Percentiles rank a stretch among this genome's conserved stretches.
These are phyloP conservation scores for Meloidogyne exigua DNA, from an alignment of 1,140 invertebrate genomes.

Conservation along the genomic window DNA sequence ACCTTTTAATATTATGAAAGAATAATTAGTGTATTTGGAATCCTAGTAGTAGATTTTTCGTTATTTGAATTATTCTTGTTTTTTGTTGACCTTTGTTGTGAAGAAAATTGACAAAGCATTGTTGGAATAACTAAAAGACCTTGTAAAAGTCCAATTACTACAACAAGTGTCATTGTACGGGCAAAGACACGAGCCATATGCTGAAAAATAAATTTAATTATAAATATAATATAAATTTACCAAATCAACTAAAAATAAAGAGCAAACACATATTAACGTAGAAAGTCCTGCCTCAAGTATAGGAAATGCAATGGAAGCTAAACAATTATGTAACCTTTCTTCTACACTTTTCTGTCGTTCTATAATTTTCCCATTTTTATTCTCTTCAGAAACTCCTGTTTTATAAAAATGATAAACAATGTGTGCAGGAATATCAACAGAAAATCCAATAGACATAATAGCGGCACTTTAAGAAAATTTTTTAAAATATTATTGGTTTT, in stretches of 20 bases:
- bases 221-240: not conserved
- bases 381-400: slow-evolving; percentile 25
- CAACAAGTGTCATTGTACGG: slow-evolving; percentile 50
- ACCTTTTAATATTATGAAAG: too few relatives aligned
- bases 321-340: slow-evolving; percentile 43
- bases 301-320: slow-evolving; percentile 48
- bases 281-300: slow-evolving; percentile 49
- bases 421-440: slow-evolving; percentile 53
- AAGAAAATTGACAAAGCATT: slow-evolving; percentile 45
- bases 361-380: slow-evolving; percentile 25
- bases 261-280: slow-evolving; percentile 50
- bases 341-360: slow-evolving; percentile 24
- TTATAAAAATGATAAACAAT: slow-evolving; percentile 49
- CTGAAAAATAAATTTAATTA: not conserved
- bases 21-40: too few relatives aligned
- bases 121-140: slow-evolving; percentile 48
- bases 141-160: slow-evolving; percentile 45
- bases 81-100: slow-evolving; percentile 25
- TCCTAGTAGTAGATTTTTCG: not conserved
- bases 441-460: slow-evolving; percentile 51
- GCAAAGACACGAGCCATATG: slow-evolving; percentile 38
- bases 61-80: not conserved
- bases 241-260: slow-evolving; percentile 45
- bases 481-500: too few relatives aligned
- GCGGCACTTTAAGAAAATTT: slow-evolving; percentile 17